Base-by-base conservation (phyloP, 2,888 invertebrate species). In the Caenorhabditis imperialis region DNA sequence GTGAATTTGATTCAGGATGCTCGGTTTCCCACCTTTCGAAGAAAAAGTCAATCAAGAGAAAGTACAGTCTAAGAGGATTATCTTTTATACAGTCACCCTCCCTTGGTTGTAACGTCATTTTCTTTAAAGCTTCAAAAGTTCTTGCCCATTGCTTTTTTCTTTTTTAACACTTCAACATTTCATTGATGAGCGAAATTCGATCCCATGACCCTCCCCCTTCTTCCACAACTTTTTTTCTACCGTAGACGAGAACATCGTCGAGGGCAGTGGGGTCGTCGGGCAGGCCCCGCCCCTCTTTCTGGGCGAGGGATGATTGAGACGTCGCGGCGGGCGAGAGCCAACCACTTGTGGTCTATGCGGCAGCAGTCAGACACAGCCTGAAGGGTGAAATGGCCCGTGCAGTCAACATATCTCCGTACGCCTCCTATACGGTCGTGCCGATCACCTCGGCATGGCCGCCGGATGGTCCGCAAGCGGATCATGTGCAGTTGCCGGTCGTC, bases 311-410 rank as follows among this genome's bases (percentile, higher is more conserved):
- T 62, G 71, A 61, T 58, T 69, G 69, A 69, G 60, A 60, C 69
- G 69, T 47, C 60, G 60, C 60, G 60, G 69, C 60, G 69, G 53
- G 60, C 60, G 53, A 60, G 69, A 60, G 60, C 69, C 71, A 71
- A 50, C 62, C 71, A 71, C 62, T 71, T 71, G 71, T 71, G 62
- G 71, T 71, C 71, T 71, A 71, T 71, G 71, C 71, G 57, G 62
- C 62, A 62, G 70, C 62, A 61, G 62, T 71, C 55, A 55, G 54
- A 55, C 50, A 62, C 62, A 71, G 62, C 62, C 48, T 61, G 62
- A 71, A 42, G 74, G 71, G 75, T 62, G 71, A 67, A 65, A 78
- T 78, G 77, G 72, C 73, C 58, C 78, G 73, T 60, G 70, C 72
- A 58, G 78, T 78, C 61, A 71, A 69, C 60, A 69, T 65, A 61